A percentile compares a stretch with the other conserved stretches of the same genome.
Conservation (phyloP, 1,140 invertebrate species). For the Macrotrachela quadricornifera region DNA sequence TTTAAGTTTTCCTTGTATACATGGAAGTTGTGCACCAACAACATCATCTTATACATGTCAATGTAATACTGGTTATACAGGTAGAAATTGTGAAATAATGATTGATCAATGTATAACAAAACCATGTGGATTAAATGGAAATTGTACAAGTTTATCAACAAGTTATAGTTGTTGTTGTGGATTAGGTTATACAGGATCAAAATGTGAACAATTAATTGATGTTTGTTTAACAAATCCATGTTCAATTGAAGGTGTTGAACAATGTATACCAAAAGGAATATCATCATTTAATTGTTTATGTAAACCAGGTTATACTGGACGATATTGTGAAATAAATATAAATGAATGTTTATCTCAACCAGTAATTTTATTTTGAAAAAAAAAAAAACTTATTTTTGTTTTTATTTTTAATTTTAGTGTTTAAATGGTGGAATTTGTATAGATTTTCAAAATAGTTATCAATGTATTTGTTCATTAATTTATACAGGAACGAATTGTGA, state of each 20-base stretch:
- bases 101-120: slow-evolving; percentile 50
- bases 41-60: not conserved
- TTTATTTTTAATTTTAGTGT: too few species aligned
- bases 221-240: slow-evolving; percentile 29
- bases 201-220: slow-evolving; percentile 67
- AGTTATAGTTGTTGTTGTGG: slow-evolving; percentile 59
- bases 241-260: not conserved
- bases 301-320: not conserved
- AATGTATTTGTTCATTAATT: slow-evolving; percentile 39
- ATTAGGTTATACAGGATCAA: slow-evolving; percentile 69
- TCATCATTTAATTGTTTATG: slow-evolving; percentile 1
- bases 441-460: not conserved
- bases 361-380: too few species aligned
- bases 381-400: not conserved
- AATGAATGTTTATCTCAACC: slow-evolving; percentile 39
- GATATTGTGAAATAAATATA: slow-evolving; percentile 1
- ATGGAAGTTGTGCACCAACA: slow-evolving; percentile 1
- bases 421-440: not conserved
- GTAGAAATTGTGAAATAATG: slow-evolving; percentile 79
- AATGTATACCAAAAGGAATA: not conserved
- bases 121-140: slow-evolving; percentile 4
- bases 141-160: not conserved
- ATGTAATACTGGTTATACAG: slow-evolving; percentile 73
- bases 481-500: slow-evolving; percentile 74
- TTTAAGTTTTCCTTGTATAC: slow-evolving; percentile 2